Conservation (phyloP, 2,113 vertebrate genomes). For the Anarhynchus alexandrinus region DNA sequence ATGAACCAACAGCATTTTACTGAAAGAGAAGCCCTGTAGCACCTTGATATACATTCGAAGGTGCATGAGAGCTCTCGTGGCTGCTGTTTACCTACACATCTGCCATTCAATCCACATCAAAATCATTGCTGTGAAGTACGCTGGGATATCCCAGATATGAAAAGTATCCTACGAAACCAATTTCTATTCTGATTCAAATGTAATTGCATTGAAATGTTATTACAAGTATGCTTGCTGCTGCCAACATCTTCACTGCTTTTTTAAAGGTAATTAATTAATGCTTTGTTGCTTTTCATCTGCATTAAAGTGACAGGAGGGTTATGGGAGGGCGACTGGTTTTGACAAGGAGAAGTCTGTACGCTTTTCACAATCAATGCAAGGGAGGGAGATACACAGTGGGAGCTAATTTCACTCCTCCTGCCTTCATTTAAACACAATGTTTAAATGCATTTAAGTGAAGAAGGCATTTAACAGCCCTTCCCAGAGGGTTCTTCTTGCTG, state of each 20-base stretch:
- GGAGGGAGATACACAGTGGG: constrained; percentile 37
- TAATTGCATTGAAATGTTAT: constrained; percentile 4
- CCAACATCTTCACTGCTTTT: constrained; percentile 30
- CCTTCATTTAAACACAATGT: constrained; percentile 47
- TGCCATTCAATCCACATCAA: background rate
- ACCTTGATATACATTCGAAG: background rate
- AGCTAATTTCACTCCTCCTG: constrained; percentile 42
- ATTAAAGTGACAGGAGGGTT: constrained; percentile 61
- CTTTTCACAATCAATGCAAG: constrained; percentile 22
- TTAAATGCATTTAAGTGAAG: constrained; percentile 52
- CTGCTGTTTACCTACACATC: background rate
- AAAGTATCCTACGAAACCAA: background rate
- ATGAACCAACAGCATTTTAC: background rate
- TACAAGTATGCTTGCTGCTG: constrained; percentile 13
- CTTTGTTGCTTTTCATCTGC: constrained; percentile 55
- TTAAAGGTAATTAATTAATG: constrained; percentile 64
- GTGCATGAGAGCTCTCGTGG: background rate
- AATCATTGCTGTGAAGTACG: background rate
- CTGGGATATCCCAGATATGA: background rate
- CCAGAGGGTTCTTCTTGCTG: constrained; percentile 31
- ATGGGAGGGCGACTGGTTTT: constrained; percentile 60
- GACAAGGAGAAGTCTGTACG: constrained; percentile 27
- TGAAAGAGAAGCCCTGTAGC: background rate
- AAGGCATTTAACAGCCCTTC: constrained; percentile 58
- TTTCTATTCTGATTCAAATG: background rate